These are phyloP conservation scores for Spongilla lacustris DNA, from an alignment of 37 sponge, comb jelly and placozoan species.

Conservation along the genomic window DNA sequence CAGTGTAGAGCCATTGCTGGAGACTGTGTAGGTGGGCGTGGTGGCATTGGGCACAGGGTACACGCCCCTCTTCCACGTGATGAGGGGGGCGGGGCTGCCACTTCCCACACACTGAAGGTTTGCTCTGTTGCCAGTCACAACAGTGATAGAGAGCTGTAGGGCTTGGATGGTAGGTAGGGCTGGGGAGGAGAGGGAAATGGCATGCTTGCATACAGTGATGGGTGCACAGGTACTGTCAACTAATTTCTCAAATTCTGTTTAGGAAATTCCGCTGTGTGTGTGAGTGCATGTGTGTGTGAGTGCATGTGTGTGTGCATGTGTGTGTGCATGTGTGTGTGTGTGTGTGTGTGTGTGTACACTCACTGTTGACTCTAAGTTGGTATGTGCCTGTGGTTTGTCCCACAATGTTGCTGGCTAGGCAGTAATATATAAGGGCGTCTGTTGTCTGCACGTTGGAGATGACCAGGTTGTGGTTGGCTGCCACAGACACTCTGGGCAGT, in stretches of 20 bases:
- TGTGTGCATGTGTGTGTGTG: not conserved
- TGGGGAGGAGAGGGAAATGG: not conserved
- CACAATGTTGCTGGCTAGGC: conserved; percentile 47
- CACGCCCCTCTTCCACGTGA: conserved; percentile 28
- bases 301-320: not conserved
- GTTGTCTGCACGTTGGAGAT: conserved; percentile 13
- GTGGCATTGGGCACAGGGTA: not conserved
- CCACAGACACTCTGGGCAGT: conserved; percentile 13
- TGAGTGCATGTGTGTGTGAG: conserved; percentile 3
- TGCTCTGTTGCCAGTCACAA: conserved; percentile 19
- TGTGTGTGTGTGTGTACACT: not conserved
- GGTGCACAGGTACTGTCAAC: no score
- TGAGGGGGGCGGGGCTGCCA: conserved; percentile 57
- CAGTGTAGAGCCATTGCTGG: conserved; percentile 15
- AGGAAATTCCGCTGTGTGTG: no score
- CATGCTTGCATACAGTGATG: not conserved
- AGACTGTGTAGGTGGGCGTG: not conserved
- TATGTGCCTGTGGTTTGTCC: conserved; percentile 42
- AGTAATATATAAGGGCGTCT: conserved; percentile 47
- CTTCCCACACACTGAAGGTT: conserved; percentile 46
- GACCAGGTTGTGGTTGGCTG: conserved; percentile 46
- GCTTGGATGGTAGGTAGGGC: conserved; percentile 1
- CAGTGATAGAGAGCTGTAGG: conserved; percentile 11
- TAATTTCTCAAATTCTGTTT: no score
- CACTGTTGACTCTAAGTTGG: conserved; percentile 41